A percentile compares a stretch with the other conserved stretches of the same genome.
phyloP scores from a whole-genome alignment of 2,888 invertebrate genomes.

The Lysandra coridon region DNA sequence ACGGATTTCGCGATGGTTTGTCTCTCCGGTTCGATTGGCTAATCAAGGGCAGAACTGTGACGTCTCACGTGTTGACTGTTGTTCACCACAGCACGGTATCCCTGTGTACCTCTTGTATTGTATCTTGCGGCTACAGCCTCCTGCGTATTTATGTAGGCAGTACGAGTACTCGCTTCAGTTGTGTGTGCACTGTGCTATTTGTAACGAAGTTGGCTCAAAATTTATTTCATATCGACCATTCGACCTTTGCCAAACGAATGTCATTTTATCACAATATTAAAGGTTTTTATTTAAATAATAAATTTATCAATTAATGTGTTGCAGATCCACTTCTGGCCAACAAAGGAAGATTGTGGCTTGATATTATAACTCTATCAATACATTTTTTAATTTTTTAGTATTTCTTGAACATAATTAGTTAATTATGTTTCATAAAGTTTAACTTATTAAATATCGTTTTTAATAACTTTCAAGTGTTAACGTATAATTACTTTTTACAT shows the following conservation, averaged over 20 bases:
- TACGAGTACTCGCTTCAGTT: slow-evolving; percentile 23
- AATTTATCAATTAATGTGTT: slow-evolving; percentile 51
- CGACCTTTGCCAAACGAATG: neutral
- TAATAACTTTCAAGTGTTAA: neutral
- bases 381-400: neutral
- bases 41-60: slow-evolving; percentile 18
- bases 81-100: slow-evolving; percentile 10
- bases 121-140: slow-evolving; percentile 20
- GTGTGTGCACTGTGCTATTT: neutral
- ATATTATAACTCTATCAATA: slow-evolving; percentile 35
- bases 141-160: slow-evolving; percentile 20
- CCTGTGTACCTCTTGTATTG: slow-evolving; percentile 24
- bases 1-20: neutral
- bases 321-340: slow-evolving; percentile 62
- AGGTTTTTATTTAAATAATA: slow-evolving; percentile 9
- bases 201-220: slow-evolving; percentile 12
- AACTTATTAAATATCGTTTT: neutral
- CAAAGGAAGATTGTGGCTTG: slow-evolving; percentile 52
- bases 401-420: neutral
- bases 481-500: neutral
- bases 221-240: neutral
- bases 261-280: neutral
- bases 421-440: neutral
- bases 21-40: neutral
- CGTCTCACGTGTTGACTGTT: slow-evolving; percentile 9